Conservation (phyloP, 2,888 invertebrate genomes). For the Apocheima hispidaria region DNA sequence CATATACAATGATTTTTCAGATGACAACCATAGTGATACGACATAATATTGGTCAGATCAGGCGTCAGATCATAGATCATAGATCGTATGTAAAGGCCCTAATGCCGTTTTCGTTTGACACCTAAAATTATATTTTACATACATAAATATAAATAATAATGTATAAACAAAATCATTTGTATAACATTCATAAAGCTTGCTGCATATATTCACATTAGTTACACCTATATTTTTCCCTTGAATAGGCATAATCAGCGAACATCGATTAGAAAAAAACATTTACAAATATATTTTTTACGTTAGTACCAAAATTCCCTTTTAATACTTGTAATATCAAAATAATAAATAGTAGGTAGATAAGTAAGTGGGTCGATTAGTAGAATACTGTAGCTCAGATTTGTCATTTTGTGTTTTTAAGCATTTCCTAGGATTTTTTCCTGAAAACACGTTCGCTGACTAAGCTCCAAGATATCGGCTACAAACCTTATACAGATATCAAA, state of each 20-base stretch:
- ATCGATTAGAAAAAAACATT: slow-evolving; percentile 17
- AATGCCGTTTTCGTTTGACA: slow-evolving; percentile 65
- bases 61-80: no score
- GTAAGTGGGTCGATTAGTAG: no score
- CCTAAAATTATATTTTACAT: slow-evolving; percentile 60
- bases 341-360: neutral
- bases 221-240: slow-evolving; percentile 44
- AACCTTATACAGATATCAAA: slow-evolving; percentile 58
- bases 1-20: no score
- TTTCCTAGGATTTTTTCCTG: neutral
- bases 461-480: slow-evolving; percentile 44
- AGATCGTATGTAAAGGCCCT: no score
- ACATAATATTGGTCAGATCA: no score
- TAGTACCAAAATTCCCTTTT: neutral
- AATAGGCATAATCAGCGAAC: slow-evolving; percentile 58
- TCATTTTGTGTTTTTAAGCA: neutral
- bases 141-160: slow-evolving; percentile 45
- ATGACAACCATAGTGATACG: no score
- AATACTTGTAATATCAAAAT: neutral
- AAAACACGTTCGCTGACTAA: slow-evolving; percentile 48
- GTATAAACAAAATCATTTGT: slow-evolving; percentile 71
- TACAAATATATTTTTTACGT: neutral
- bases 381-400: neutral
- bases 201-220: slow-evolving; percentile 62
- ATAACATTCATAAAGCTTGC: slow-evolving; percentile 73